Evolutionary conservation across 2,113 vertebrate species (phyloP), one percentile per base, ranked within the genome.

Genomic region (Narcine bancroftii): DNA sequence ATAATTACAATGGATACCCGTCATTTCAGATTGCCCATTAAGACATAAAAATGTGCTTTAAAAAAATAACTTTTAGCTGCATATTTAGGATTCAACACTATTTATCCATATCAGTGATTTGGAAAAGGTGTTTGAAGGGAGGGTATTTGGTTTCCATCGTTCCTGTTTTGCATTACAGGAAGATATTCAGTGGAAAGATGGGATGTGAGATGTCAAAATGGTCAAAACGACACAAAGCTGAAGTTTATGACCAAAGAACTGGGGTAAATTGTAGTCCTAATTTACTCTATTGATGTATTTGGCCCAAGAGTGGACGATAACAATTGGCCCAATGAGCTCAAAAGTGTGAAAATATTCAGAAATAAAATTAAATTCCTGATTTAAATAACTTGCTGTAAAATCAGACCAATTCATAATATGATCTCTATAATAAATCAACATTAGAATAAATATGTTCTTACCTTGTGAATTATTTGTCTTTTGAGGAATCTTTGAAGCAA

Each of bases 401-500:
- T 42, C 60, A 39, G 85, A 2, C 42, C 56, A 65, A 65, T 19
- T 65, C 5, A 6, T 33, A 39, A 26, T 42, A 66, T 56, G n/a
- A 91, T 7, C 65, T 29, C 39, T 19, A 0, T 15, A 47, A 87
- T 10, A 91, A 71, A 42, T 13, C 89, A 47, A 9, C 65, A 91
- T 21, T 0, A 69, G 63, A 56, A 33, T 4, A 36, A 85, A 36
- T n/a, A 15, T 17, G 19, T 4, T 29, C 93, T 95, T 95, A 99
- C 98, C 97, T 98, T 96, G 77, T 95, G 96, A 63, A 98, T 94
- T 73, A 97, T 96, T 94, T 98, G 98, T 93, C 96, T 97, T 92
- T 97, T 96, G 11, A 99, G 94, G 95, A 97, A 96, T 92, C 97
- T 96, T 91, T 95, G 97, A 93, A 99, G 97, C 93, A 99, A 95